These are phyloP conservation scores for Trimorus sp. DNA, from an alignment of 2,888 invertebrate genomes.

Conservation along the genomic window DNA sequence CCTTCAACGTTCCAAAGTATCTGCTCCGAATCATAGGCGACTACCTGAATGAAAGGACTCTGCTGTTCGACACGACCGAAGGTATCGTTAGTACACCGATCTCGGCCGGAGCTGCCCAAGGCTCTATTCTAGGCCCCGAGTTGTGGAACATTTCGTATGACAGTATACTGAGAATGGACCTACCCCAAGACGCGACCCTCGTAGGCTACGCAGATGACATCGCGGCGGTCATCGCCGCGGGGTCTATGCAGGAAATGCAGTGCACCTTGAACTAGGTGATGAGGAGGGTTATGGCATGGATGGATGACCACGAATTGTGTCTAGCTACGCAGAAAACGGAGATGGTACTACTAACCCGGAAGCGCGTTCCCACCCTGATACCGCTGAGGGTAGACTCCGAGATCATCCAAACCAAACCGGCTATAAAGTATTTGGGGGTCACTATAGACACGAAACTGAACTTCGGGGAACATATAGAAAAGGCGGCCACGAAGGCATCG, in stretches of 20 bases:
- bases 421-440: conserved; percentile 67
- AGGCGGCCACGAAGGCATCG: background rate
- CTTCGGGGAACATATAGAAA: background rate
- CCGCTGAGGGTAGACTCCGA: conserved; percentile 30
- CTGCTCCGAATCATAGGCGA: conserved; percentile 55
- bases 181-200: conserved; percentile 12
- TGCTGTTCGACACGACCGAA: conserved; percentile 58
- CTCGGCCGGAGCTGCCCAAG: conserved; percentile 34
- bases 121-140: conserved; percentile 36
- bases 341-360: conserved; percentile 61
- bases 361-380: conserved; percentile 27
- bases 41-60: conserved; percentile 60
- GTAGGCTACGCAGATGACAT: conserved; percentile 69
- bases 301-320: conserved; percentile 27
- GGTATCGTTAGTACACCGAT: conserved; percentile 32
- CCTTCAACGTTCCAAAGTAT: conserved; percentile 32
- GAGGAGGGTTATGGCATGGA: background rate
- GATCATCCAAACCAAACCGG: conserved; percentile 57
- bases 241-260: background rate
- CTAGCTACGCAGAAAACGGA: conserved; percentile 65
- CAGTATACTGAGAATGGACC: background rate
- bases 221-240: background rate
- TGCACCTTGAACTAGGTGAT: conserved; percentile 31
- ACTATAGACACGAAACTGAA: conserved; percentile 10
- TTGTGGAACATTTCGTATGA: conserved; percentile 37